Evolutionary conservation across 2,797 vertebrate genomes (phyloP).

Genomic region (Adelosebastes latens): DNA sequence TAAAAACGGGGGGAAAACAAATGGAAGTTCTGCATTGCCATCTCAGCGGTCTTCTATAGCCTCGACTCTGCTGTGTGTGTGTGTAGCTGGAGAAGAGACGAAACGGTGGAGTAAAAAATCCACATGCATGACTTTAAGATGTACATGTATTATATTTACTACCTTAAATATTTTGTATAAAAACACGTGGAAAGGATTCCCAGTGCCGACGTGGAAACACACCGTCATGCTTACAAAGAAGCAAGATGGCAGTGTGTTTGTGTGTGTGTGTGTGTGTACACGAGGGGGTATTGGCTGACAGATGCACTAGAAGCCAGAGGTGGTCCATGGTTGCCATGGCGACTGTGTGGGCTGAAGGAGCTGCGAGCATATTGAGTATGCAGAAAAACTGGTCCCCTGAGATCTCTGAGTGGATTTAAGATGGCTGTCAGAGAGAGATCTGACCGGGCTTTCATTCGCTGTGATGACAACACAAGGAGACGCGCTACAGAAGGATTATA

Average conservation of each 20-base stretch:
- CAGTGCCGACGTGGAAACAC: neutral
- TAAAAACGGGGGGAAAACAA: neutral
- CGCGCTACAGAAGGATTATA: neutral
- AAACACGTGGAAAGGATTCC: neutral
- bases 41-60: constrained; percentile 21
- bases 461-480: constrained; percentile 28
- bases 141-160: neutral
- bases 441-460: constrained; percentile 37
- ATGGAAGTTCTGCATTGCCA: neutral
- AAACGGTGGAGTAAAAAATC: constrained; percentile 23
- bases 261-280: constrained; percentile 7
- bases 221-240: constrained; percentile 8
- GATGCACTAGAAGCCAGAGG: constrained; percentile 70
- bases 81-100: neutral
- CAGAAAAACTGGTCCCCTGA: constrained; percentile 81
- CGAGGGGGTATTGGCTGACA: constrained; percentile 47
- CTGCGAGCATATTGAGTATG: constrained; percentile 82
- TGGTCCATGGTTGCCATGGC: constrained; percentile 84
- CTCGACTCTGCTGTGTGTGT: neutral
- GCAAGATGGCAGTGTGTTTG: constrained; percentile 20
- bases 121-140: neutral
- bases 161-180: neutral
- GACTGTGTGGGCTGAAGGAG: constrained; percentile 80
- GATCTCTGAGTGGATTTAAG: constrained; percentile 77
- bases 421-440: constrained; percentile 67